Evolutionary conservation across 2,113 vertebrate species (phyloP), one percentile per base, ranked within the genome.

Genomic region (Spilogale gracilis): DNA sequence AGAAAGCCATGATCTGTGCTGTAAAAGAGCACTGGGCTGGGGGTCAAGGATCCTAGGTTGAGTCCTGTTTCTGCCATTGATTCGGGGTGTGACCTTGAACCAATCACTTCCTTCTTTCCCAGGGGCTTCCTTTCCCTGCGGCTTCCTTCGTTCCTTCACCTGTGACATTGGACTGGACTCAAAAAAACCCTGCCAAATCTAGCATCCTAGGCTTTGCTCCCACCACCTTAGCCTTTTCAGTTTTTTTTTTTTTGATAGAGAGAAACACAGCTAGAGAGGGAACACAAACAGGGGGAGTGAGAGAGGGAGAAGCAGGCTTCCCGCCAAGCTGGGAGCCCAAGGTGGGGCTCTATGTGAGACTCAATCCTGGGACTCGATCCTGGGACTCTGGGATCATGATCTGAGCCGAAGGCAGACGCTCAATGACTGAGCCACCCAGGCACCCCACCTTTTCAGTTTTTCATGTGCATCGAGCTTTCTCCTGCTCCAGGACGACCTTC

Each of bases 101-200:
- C 38, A 25, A 43, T 92, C 83, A 76, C n/a, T 93, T 84, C 17
- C 65, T 97, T 89, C 67, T 80, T 96, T 83, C 69, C 30, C 73
- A 67, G 69, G 60, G 65, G 52, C 50, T 38, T 38, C 38, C 38
- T 38, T 38, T 38, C 38, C 38, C 38, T 38, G 38, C 38, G 38
- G 38, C 38, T 38, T 38, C 38, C 38, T 38, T 38, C 88, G 82
- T 93, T 88, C 5, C 30, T 65, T 89, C 38, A 88, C 69, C 43
- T 93, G 61, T 63, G 67, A 61, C 61, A 92, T 54, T 86, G 45
- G 43, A 63, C 4, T 76, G 58, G 43, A 83, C 76, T 93, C 32
- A 79, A 84, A 85, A 92, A 94, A 69, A 56, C 38, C 1, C 0
- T 73, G 93, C 20, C 61, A 88, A 45, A 9, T 71, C 60, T 25